Evolutionary conservation across 1,140 invertebrate genomes (phyloP), one percentile per base, ranked within the genome.

Genomic region (Carposina sasakii): DNA sequence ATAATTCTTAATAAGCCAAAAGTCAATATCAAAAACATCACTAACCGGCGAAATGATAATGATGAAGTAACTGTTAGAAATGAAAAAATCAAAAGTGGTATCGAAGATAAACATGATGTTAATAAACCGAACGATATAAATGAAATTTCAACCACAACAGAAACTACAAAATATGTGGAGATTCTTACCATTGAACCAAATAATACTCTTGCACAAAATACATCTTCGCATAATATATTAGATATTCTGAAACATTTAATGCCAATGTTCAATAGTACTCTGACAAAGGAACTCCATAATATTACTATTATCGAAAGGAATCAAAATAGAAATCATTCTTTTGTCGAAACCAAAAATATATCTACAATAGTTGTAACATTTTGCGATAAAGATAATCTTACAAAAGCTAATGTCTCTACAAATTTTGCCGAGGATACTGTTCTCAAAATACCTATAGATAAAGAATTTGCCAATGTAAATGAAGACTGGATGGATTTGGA

Each of bases 291-390:
- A 51, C 41, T 84, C 10, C 79, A 84, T 28, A 84, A 79, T 44
- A 72, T 84, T 19, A 84, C 79, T 2, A 79, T 84, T 15, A 81
- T 84, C 41, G 79, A 84, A 58, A 74, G 59, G 48, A 74, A 78
- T 54, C 64, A 67, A 36, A 66, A 67, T 20, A 74, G 72, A 40
- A 81, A 83, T 41, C 72, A 78, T 54, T 77, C 77, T 1, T 70
- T 70, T 48, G 62, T 63, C 2, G 72, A 71, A 31, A 73, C 71
- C 0, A 81, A 79, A 47, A 81, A 84, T 33, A 67, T 79, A 24
- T 84, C 79, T 3, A 84, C 79, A 17, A 79, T 86, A 23, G 65
- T 84, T 15, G 75, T 85, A 4, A 85, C 82, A 51, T 85, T 82
- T 59, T 83, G 76, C 64, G 73, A 83, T 55, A 85, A 85, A 48